Percentiles rank a stretch among this genome's conserved stretches.
These are phyloP conservation scores for Eupithecia centaureata DNA, from an alignment of 2,888 invertebrate species.

Conservation along the genomic window DNA sequence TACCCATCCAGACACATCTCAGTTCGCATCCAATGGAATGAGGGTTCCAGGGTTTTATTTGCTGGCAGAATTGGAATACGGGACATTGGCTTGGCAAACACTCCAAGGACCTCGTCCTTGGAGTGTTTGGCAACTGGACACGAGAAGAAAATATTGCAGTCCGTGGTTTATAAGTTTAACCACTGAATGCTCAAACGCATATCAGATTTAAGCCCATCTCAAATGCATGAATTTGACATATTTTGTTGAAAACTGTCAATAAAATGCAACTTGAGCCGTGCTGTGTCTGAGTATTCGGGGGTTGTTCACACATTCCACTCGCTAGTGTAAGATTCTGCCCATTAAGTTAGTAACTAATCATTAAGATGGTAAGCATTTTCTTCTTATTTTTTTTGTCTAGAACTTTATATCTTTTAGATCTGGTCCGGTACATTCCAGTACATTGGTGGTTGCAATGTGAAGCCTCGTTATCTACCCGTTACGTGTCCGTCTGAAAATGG, in stretches of 20 bases:
- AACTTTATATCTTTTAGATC: not conserved
- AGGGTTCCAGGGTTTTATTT: conserved; percentile 57
- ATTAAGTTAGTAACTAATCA: no score
- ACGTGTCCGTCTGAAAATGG: conserved; percentile 30
- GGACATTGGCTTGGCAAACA: conserved; percentile 42
- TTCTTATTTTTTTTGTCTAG: conserved; percentile 9
- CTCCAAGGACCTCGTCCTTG: conserved; percentile 15
- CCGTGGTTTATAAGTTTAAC: no score
- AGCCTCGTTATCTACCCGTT: conserved; percentile 23
- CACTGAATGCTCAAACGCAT: no score
- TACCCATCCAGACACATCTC: conserved; percentile 59
- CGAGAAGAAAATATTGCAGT: not conserved
- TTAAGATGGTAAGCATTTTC: no score
- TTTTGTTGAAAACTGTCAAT: no score
- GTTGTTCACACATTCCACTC: no score
- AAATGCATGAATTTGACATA: no score
- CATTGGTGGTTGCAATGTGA: conserved; percentile 30
- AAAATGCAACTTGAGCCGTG: no score
- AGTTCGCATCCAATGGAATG: conserved; percentile 48
- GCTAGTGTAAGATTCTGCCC: no score
- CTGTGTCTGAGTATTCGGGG: no score
- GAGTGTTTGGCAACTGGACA: conserved; percentile 12
- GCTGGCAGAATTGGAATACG: conserved; percentile 65
- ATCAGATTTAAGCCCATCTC: no score
- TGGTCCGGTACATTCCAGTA: conserved; percentile 21